Percentiles rank a stretch among this genome's conserved stretches.
Conservation (phyloP, 2,888 invertebrate species). For the Thumatha senex region DNA sequence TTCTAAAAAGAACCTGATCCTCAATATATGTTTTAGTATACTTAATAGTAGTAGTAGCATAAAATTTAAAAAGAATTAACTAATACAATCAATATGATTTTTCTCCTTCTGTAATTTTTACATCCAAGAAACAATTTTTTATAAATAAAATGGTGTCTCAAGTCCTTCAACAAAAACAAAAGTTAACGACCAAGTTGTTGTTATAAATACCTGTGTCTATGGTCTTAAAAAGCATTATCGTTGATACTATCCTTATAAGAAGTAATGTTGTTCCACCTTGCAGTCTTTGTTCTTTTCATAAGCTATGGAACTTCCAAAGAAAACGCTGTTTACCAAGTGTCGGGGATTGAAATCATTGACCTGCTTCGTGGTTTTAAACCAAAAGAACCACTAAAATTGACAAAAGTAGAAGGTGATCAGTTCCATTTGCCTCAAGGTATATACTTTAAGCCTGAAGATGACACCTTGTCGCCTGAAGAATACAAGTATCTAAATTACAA, state of each 20-base stretch:
- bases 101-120: too few relatives aligned
- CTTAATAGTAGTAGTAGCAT: too few relatives aligned
- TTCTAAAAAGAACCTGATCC: too few relatives aligned
- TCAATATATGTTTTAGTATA: too few relatives aligned
- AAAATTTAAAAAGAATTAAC: too few relatives aligned
- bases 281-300: conserved; percentile 27
- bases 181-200: conserved; percentile 8
- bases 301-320: conserved; percentile 34
- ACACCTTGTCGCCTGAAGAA: conserved; percentile 24
- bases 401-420: conserved; percentile 37
- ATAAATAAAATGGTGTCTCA: background rate
- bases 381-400: conserved; percentile 30
- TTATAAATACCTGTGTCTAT: conserved; percentile 43
- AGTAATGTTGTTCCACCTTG: conserved; percentile 28
- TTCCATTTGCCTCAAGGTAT: conserved; percentile 48
- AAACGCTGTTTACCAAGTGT: conserved; percentile 35
- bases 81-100: too few relatives aligned
- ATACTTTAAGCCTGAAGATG: conserved; percentile 51
- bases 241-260: conserved; percentile 30
- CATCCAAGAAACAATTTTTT: too few relatives aligned
- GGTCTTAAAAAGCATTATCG: conserved; percentile 38
- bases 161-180: background rate
- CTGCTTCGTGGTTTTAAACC: conserved; percentile 42
- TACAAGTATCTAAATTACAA: conserved; percentile 27
- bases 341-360: conserved; percentile 43